Base-by-base conservation (phyloP, 1,140 invertebrate genomes). In the Acromyrmex heyeri region DNA sequence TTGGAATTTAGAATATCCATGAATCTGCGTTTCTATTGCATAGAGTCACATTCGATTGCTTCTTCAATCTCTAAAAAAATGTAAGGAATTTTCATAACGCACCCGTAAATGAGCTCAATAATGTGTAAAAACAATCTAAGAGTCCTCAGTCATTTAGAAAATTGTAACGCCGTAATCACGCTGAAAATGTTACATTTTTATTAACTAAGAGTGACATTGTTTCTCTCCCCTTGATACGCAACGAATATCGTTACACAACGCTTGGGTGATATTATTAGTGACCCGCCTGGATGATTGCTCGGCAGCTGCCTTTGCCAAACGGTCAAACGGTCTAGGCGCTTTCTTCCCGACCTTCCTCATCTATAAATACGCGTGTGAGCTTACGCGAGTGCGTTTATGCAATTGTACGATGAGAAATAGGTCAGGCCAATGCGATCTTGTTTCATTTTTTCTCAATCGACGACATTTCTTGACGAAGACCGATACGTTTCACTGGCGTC, bases 321-420 rank as follows among this genome's bases (percentile, higher is more conserved):
- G 89, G 89, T 90, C 88, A 90, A 90, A 90, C 88, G 88, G 89
- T 90, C 89, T 91, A 90, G 89, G 86, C 86, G 88, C 89, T 91
- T 91, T 90, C 88, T 91, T 90, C 88, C 82, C 89, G 88, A 88
- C 89, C 89, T 91, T 91, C 88, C 89, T 75, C 88, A 76, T 90
- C 88, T 90, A 90, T 90, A 90, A 91, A 91, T 91, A 91, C 38
- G 70, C 86, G 81, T 77, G 77, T 10, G 64, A 89, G 89, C 89
- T 90, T 87, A 90, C 81, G 89, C 76, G 73, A 90, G 62, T 89
- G 88, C 85, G 85, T 91, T 91, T 91, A 88, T 89, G 90, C 90
- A 91, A 91, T 91, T 91, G 90, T 90, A 75, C 67, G 85, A 57
- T 61, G 88, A 70, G 50, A 90, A 90, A 90, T 87, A 89, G 89